phyloP scores from a whole-genome alignment of 2,797 vertebrate species.

The Clangula hyemalis region DNA sequence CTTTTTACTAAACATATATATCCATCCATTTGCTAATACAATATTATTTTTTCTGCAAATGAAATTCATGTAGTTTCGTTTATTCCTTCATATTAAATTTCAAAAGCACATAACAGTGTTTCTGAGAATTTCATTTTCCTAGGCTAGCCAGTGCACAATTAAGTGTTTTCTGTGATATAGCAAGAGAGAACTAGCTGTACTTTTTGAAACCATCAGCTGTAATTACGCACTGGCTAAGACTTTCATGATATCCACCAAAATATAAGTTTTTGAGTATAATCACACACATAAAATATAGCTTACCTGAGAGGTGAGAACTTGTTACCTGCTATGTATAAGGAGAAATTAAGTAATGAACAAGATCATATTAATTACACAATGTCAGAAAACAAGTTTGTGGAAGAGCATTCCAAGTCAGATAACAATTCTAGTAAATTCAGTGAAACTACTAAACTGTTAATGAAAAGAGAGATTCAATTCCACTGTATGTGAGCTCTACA shows the following conservation, averaged over 20 bases:
- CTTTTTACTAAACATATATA: slow-evolving; percentile 28
- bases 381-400: neutral
- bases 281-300: neutral
- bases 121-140: neutral
- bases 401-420: neutral
- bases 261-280: slow-evolving; percentile 1
- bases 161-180: neutral
- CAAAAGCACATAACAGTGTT: neutral
- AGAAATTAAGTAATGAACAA: neutral
- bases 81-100: slow-evolving; percentile 24
- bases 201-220: neutral
- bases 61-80: slow-evolving; percentile 6
- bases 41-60: slow-evolving; percentile 1
- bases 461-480: neutral
- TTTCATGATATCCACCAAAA: neutral
- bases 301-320: neutral
- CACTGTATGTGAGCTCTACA: neutral
- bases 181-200: neutral
- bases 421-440: neutral
- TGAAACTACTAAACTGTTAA: neutral
- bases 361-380: neutral
- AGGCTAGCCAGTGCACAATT: neutral
- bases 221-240: neutral
- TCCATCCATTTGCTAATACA: slow-evolving; percentile 16
- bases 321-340: neutral